Evolutionary conservation across 2,888 invertebrate genomes (phyloP).

Genomic region (Athripsodes cinereus): DNA sequence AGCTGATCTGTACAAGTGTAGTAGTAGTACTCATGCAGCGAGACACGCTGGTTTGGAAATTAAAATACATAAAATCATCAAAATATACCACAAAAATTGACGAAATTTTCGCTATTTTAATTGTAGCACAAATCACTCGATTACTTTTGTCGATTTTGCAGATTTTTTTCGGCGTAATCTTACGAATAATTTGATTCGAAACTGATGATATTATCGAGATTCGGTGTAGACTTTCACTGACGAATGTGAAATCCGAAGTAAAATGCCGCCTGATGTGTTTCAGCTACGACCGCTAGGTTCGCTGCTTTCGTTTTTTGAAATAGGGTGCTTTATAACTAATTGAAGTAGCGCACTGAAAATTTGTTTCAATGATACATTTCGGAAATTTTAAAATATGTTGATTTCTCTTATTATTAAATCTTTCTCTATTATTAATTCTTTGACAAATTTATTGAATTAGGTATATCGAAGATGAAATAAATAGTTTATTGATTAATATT

Average conservation of each 20-base stretch:
- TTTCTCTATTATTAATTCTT: too few species aligned
- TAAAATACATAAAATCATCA: neutral
- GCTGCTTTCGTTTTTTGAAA: constrained; percentile 11
- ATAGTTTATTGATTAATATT: too few species aligned
- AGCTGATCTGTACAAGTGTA: constrained; percentile 12
- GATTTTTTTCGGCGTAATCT: neutral
- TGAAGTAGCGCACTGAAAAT: too few species aligned
- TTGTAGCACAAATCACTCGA: too few species aligned
- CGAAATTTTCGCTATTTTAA: neutral
- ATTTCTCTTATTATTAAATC: too few species aligned
- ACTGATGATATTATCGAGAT: neutral
- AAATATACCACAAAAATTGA: neutral
- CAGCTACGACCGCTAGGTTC: constrained; percentile 16
- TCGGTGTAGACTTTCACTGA: constrained; percentile 8
- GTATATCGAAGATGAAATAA: too few species aligned
- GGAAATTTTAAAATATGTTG: too few species aligned
- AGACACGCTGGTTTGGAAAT: neutral
- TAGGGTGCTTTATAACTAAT: neutral
- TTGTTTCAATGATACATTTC: too few species aligned
- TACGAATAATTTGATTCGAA: too few species aligned
- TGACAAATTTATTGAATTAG: too few species aligned
- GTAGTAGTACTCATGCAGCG: constrained; percentile 4
- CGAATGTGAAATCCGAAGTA: constrained; percentile 20
- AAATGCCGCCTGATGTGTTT: constrained; percentile 15
- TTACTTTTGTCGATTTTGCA: neutral